A percentile compares a stretch with the other conserved stretches of the same genome.
Evolutionary conservation across 2,797 vertebrate species (phyloP).

Genomic region (Micromesistius poutassou): DNA sequence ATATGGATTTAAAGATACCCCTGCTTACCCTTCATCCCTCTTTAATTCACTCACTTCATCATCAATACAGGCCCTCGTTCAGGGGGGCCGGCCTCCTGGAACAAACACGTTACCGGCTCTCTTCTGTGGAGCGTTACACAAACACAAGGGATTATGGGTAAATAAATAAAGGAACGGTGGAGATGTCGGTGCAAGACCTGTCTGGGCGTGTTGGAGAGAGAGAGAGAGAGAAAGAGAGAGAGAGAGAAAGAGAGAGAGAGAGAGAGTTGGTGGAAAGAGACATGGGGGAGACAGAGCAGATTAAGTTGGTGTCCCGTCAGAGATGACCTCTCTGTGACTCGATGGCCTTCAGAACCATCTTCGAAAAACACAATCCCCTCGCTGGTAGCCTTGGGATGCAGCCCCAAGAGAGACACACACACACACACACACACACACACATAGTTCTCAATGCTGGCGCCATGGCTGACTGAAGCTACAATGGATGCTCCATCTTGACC

Average conservation of each 20-base stretch:
- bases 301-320: background rate
- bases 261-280: background rate
- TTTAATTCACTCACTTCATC: constrained; percentile 48
- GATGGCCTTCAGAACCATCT: constrained; percentile 18
- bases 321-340: constrained; percentile 54
- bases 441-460: constrained; percentile 54
- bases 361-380: background rate
- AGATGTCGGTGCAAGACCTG: background rate
- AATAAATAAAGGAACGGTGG: background rate
- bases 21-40: constrained; percentile 34
- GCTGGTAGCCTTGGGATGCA: background rate
- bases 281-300: background rate
- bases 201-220: background rate
- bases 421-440: background rate
- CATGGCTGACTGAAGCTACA: no score
- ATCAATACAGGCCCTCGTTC: constrained; percentile 32
- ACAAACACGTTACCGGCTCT: background rate
- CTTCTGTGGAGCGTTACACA: background rate
- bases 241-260: background rate
- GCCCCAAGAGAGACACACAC: background rate
- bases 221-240: background rate
- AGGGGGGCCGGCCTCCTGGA: background rate
- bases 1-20: constrained; percentile 27
- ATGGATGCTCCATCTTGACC: background rate
- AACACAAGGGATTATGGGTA: background rate